Evolutionary conservation across 2,797 vertebrate species (phyloP).

Genomic region (Chaenodraco wilsoni): DNA sequence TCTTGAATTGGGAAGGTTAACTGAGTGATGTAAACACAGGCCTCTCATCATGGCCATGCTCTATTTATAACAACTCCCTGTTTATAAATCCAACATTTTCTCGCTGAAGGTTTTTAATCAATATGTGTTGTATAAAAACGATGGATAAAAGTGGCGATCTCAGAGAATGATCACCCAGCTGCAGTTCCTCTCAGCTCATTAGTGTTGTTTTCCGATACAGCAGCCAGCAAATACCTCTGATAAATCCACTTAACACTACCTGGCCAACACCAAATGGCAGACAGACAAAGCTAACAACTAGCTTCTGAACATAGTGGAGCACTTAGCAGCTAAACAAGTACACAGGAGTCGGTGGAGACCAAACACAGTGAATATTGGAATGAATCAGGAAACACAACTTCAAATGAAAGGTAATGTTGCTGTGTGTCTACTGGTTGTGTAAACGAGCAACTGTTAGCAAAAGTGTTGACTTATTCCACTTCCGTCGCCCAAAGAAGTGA

Average conservation of each 20-base stretch:
- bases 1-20: slow-evolving; percentile 58
- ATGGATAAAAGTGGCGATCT: background rate
- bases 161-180: background rate
- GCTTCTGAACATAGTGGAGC: background rate
- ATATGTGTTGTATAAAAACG: background rate
- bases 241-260: background rate
- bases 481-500: too few relatives aligned
- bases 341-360: background rate
- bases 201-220: background rate
- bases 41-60: background rate
- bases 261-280: slow-evolving; percentile 3
- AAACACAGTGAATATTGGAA: background rate
- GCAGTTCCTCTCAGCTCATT: background rate
- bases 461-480: too few relatives aligned
- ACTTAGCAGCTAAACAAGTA: background rate
- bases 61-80: background rate
- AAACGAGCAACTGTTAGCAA: background rate
- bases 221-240: background rate
- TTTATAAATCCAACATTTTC: background rate
- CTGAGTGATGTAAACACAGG: slow-evolving; percentile 49
- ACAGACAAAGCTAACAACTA: background rate
- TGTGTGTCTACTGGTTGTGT: background rate
- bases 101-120: background rate
- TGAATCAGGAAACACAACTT: background rate
- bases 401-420: background rate